Evolutionary conservation across 2,797 vertebrate genomes (phyloP).

Genomic region (Trachurus trachurus): DNA sequence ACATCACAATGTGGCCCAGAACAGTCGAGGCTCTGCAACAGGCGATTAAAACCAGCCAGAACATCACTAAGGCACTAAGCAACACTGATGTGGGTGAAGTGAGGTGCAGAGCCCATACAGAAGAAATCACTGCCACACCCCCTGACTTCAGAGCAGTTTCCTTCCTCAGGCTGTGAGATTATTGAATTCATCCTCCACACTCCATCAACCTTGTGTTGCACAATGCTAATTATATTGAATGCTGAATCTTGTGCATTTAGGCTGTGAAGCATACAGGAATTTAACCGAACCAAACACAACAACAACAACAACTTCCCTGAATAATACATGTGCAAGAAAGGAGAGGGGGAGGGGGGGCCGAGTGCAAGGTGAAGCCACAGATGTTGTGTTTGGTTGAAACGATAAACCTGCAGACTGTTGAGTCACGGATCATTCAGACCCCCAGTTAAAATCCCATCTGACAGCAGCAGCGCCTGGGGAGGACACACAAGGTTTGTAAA

Average conservation of each 20-base stretch:
- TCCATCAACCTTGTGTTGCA: background rate
- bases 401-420: conserved; percentile 44
- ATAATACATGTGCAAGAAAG: background rate
- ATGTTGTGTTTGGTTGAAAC: conserved; percentile 37
- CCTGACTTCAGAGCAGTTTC: background rate
- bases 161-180: background rate
- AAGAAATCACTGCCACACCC: background rate
- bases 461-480: conserved; percentile 62
- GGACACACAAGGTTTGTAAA: conserved; percentile 59
- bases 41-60: no score
- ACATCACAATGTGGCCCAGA: no score
- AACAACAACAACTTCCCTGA: conserved; percentile 13
- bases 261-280: background rate
- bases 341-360: background rate
- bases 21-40: no score
- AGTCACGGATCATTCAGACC: conserved; percentile 46
- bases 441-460: conserved; percentile 51
- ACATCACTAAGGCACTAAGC: no score
- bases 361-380: background rate
- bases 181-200: background rate
- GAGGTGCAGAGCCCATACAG: background rate
- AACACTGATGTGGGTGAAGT: no score
- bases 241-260: background rate
- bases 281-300: background rate
- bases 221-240: background rate